Conservation (phyloP, 2,888 invertebrate genomes). For the Philaethria dido region DNA sequence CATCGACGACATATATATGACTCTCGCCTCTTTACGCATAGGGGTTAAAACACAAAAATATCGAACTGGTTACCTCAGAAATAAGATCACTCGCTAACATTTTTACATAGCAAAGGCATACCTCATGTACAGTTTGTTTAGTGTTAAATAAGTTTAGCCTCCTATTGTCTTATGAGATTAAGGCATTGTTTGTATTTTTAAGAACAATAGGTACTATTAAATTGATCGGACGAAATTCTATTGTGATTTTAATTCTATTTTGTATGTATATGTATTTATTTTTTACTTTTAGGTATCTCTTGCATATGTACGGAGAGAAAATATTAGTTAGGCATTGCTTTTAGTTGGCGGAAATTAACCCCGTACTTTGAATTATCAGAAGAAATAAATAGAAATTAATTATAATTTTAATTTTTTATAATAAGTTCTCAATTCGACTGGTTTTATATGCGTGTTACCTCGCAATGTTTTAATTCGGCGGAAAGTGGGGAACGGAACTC, state of each 20-base stretch:
- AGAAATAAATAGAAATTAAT: no score
- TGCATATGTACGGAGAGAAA: no score
- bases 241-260: constrained; percentile 20
- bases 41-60: no score
- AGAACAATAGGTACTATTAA: constrained; percentile 20
- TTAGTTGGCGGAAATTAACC: no score
- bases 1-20: no score
- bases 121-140: background rate
- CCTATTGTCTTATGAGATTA: constrained; percentile 45
- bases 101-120: constrained; percentile 2
- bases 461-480: no score
- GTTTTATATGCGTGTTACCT: no score
- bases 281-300: background rate
- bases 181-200: constrained; percentile 46
- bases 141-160: constrained; percentile 34
- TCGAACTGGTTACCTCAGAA: background rate
- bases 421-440: no score
- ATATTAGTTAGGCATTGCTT: no score
- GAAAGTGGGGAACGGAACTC: background rate
- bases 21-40: no score
- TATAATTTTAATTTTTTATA: no score
- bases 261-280: background rate
- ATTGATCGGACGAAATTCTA: constrained; percentile 26
- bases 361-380: no score
- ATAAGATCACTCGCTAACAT: background rate